These are phyloP conservation scores for Kryphioiulus occultus DNA, from an alignment of 2,888 invertebrate genomes.

Conservation along the genomic window DNA sequence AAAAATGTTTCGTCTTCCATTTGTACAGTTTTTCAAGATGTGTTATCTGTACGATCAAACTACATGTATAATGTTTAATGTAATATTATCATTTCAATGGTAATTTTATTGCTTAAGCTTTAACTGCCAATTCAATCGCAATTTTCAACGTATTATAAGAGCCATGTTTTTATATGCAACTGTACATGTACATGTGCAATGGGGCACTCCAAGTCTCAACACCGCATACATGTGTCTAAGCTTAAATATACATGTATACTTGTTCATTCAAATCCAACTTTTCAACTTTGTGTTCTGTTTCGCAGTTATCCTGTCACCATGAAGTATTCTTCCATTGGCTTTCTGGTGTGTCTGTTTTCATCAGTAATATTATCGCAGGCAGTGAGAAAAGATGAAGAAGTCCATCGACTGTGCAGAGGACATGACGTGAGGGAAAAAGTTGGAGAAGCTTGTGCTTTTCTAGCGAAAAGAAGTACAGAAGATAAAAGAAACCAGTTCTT, in stretches of 20 bases:
- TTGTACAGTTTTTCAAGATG: too few species aligned
- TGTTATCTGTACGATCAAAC: too few species aligned
- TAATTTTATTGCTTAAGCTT: too few species aligned
- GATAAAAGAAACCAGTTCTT: background rate
- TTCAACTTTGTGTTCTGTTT: background rate
- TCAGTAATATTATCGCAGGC: background rate
- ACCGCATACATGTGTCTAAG: background rate
- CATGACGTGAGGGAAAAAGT: background rate
- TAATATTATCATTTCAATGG: too few species aligned
- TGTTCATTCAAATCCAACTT: background rate
- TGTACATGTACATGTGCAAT: too few species aligned
- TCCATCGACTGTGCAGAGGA: background rate
- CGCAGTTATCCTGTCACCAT: background rate
- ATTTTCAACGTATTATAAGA: too few species aligned
- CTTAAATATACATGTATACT: background rate
- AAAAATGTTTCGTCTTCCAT: too few species aligned
- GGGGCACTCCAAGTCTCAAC: too few species aligned
- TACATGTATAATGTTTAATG: too few species aligned
- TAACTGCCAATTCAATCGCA: too few species aligned
- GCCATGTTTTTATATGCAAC: too few species aligned
- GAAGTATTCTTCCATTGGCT: background rate
- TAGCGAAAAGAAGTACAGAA: background rate
- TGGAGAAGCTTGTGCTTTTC: background rate
- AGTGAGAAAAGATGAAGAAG: background rate
- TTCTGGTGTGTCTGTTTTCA: background rate